Conservation (phyloP, 1,140 invertebrate species). For the Drosophila nikananu region DNA sequence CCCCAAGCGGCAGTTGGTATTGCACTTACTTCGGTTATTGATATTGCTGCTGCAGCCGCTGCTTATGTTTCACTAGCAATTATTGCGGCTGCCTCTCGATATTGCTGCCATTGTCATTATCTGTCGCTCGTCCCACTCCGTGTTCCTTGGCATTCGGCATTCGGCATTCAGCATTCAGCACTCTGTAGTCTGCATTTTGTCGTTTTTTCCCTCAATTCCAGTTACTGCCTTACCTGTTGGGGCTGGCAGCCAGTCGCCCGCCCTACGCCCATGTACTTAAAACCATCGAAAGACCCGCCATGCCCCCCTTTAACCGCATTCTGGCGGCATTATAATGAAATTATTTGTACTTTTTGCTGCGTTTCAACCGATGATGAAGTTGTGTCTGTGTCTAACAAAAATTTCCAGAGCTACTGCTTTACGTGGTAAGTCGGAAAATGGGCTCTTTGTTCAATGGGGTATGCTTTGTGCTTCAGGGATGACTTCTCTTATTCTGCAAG, state of each 20-base stretch:
- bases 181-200: conserved; percentile 9
- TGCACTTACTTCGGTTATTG: conserved; percentile 35
- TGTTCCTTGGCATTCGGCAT: conserved; percentile 37
- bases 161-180: conserved; percentile 18
- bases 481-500: not conserved
- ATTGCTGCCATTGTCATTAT: conserved; percentile 17
- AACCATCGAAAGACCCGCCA: not conserved
- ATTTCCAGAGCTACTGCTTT: conserved; percentile 8
- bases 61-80: conserved; percentile 38
- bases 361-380: conserved; percentile 31
- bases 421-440: conserved; percentile 35
- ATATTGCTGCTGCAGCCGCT: conserved; percentile 28
- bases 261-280: conserved; percentile 3
- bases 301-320: conserved; percentile 4
- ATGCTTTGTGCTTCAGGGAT: not conserved
- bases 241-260: not conserved
- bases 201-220: conserved; percentile 24
- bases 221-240: conserved; percentile 37
- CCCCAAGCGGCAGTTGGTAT: conserved; percentile 24
- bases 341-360: conserved; percentile 77
- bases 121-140: conserved; percentile 45
- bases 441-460: not conserved
- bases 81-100: conserved; percentile 21
- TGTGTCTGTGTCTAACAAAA: conserved; percentile 17
- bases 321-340: conserved; percentile 74